Percentiles rank a stretch among this genome's conserved stretches.
Conservation (phyloP, 2,888 invertebrate species). For the Anoplius nigerrimus region DNA sequence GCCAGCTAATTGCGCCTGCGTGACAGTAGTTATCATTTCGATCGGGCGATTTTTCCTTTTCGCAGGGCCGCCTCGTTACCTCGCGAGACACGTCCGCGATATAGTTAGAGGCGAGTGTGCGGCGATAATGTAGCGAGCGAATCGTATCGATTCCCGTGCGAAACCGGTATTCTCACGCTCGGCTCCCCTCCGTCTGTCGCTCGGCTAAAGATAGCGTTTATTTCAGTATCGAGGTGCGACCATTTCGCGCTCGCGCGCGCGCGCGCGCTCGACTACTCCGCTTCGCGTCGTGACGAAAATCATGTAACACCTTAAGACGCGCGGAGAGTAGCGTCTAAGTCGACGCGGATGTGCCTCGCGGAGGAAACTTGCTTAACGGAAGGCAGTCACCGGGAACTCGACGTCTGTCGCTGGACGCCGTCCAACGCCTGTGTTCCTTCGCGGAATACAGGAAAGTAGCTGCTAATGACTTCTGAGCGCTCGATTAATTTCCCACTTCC, state of each 20-base stretch:
- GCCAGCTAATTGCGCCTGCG: not conserved
- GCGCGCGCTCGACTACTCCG: slow-evolving; percentile 10
- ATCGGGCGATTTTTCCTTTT: not conserved
- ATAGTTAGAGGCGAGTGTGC: not conserved
- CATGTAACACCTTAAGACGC: slow-evolving; percentile 12
- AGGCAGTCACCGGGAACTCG: not conserved
- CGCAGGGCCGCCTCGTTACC: not conserved
- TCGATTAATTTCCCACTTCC: too few relatives aligned
- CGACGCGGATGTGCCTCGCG: not conserved
- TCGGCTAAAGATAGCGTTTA: slow-evolving; percentile 50
- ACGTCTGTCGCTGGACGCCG: too few relatives aligned
- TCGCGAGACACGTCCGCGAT: slow-evolving; percentile 1
- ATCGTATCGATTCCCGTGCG: slow-evolving; percentile 47
- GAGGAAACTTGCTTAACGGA: not conserved
- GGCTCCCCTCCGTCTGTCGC: slow-evolving; percentile 22
- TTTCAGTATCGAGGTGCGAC: slow-evolving; percentile 17
- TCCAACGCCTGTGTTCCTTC: too few relatives aligned
- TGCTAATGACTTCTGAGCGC: too few relatives aligned
- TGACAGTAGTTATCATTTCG: slow-evolving; percentile 4
- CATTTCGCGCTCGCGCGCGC: slow-evolving; percentile 1
- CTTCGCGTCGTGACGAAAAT: slow-evolving; percentile 16
- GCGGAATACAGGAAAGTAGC: too few relatives aligned
- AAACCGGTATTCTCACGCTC: slow-evolving; percentile 55
- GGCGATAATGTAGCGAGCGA: slow-evolving; percentile 47
- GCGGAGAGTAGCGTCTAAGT: too few relatives aligned